A percentile compares a stretch with the other conserved stretches of the same genome.
These are phyloP conservation scores for Spodoptera litura DNA, from an alignment of 1,140 invertebrate species.

Conservation along the genomic window DNA sequence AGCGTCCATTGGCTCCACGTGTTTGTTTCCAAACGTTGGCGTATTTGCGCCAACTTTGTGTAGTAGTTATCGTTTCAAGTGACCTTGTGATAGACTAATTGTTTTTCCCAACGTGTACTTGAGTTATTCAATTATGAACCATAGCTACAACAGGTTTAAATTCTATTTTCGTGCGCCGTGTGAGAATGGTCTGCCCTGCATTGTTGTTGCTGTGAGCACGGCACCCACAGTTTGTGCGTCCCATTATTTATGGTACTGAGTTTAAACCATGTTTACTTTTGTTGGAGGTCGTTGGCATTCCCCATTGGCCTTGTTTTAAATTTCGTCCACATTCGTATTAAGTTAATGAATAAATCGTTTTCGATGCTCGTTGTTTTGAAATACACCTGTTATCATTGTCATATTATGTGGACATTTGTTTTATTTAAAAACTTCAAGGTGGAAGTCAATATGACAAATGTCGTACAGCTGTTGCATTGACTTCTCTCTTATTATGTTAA, in stretches of 20 bases:
- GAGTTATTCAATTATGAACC: conserved; percentile 22
- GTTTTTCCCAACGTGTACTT: conserved; percentile 36
- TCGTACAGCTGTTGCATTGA: no score
- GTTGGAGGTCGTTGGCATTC: conserved; percentile 53
- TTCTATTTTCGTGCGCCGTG: conserved; percentile 4
- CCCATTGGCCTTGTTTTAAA: conserved; percentile 50
- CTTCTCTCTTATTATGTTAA: no score
- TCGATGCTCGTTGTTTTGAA: conserved; percentile 31
- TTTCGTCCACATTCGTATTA: conserved; percentile 47
- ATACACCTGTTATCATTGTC: not conserved
- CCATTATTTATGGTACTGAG: conserved; percentile 41
- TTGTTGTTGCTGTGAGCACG: conserved; percentile 17
- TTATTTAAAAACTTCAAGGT: no score
- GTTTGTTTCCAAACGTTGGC: conserved; percentile 33
- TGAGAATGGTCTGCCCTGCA: not conserved
- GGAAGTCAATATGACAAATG: no score
- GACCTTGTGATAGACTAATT: conserved; percentile 58
- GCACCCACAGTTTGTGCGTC: conserved; percentile 11
- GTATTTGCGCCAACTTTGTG: conserved; percentile 1
- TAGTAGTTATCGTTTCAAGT: conserved; percentile 39
- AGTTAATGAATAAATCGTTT: conserved; percentile 43
- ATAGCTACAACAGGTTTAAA: conserved; percentile 1
- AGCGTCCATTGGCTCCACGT: conserved; percentile 26
- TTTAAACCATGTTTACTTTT: conserved; percentile 46
- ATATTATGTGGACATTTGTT: no score